These are phyloP conservation scores for Chymomyza amoena DNA, from an alignment of 2,888 invertebrate species.

Conservation along the genomic window DNA sequence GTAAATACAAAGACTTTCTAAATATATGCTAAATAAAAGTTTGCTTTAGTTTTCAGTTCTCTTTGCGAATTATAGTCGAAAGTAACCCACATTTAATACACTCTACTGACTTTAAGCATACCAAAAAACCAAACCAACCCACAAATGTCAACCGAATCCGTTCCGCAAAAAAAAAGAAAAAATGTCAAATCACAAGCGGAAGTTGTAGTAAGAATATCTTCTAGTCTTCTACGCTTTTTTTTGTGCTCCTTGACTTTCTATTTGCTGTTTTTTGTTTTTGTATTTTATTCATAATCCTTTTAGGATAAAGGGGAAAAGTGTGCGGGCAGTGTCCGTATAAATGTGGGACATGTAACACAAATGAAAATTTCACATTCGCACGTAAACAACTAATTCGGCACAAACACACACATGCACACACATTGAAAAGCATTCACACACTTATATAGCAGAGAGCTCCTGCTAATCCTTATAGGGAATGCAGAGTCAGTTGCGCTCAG, in stretches of 20 bases:
- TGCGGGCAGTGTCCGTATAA: neutral
- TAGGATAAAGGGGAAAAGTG: neutral
- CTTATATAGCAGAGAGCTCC: neutral
- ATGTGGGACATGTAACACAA: slow-evolving; percentile 28
- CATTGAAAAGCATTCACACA: neutral
- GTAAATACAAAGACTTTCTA: too few relatives aligned
- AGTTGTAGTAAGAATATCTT: neutral
- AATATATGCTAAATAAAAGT: neutral
- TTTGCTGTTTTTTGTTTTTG: neutral
- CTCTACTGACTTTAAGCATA: neutral
- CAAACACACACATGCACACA: neutral
- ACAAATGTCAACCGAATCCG: neutral
- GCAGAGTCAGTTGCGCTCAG: neutral
- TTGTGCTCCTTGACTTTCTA: neutral
- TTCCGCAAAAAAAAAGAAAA: neutral
- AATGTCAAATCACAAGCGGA: neutral
- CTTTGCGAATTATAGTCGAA: neutral
- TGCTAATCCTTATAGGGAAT: neutral
- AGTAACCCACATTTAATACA: neutral
- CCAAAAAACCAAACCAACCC: neutral
- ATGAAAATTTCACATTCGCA: slow-evolving; percentile 63
- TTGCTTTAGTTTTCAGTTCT: neutral
- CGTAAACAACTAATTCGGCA: slow-evolving; percentile 61
- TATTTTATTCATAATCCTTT: slow-evolving; percentile 40
- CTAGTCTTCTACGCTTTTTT: neutral